phyloP scores from a whole-genome alignment of 2,797 vertebrate species.

The Lutjanus argentimaculatus region DNA sequence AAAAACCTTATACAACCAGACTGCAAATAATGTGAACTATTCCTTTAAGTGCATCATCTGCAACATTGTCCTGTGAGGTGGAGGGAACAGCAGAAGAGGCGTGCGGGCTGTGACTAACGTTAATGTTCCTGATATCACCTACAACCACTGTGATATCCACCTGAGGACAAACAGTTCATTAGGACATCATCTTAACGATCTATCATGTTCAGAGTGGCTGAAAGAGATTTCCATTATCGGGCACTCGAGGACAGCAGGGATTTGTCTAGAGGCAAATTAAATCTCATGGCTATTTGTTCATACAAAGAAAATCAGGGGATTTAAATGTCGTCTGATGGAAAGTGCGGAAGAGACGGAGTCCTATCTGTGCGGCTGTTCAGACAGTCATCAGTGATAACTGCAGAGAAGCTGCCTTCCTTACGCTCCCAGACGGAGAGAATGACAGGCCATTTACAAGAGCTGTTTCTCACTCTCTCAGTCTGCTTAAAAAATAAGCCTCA shows the following conservation, averaged over 20 bases:
- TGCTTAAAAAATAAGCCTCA: slow-evolving; percentile 16
- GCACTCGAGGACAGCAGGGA: slow-evolving; percentile 60
- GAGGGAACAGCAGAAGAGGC: slow-evolving; percentile 3
- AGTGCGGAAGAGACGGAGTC: slow-evolving; percentile 33
- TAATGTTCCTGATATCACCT: slow-evolving; percentile 27
- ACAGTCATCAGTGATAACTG: slow-evolving; percentile 59
- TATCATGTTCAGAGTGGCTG: slow-evolving; percentile 29
- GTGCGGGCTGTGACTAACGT: neutral
- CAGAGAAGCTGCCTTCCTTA: slow-evolving; percentile 44
- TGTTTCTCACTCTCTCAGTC: slow-evolving; percentile 33
- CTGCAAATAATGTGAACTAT: no score
- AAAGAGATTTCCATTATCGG: slow-evolving; percentile 43
- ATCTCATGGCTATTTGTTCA: slow-evolving; percentile 63
- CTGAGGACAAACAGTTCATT: slow-evolving; percentile 56
- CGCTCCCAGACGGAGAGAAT: slow-evolving; percentile 37
- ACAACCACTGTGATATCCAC: slow-evolving; percentile 31
- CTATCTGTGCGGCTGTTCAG: slow-evolving; percentile 55
- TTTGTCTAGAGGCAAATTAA: slow-evolving; percentile 67
- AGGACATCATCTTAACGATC: slow-evolving; percentile 51
- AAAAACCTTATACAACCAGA: no score
- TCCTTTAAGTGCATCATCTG: slow-evolving; percentile 5
- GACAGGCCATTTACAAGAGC: slow-evolving; percentile 47
- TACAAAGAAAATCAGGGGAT: slow-evolving; percentile 58
- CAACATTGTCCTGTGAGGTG: neutral
- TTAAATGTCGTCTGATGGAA: slow-evolving; percentile 67